These are phyloP conservation scores for Umimayanthus chanpuru DNA, from an alignment of 92 coral and sea anemone genomes.

Conservation along the genomic window DNA sequence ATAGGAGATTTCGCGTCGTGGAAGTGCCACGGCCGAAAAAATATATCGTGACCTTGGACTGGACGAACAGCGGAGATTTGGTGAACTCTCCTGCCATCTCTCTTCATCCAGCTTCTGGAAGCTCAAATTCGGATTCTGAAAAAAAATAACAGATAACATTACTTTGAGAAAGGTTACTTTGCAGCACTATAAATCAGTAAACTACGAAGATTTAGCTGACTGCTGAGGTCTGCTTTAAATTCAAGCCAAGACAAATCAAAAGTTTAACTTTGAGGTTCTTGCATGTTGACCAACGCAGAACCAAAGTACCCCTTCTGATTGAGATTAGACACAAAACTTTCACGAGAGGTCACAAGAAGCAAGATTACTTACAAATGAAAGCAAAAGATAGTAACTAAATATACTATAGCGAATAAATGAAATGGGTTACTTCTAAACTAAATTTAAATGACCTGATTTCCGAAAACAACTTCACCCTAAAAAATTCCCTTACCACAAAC, in stretches of 20 bases:
- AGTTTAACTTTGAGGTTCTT: background rate
- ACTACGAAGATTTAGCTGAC: background rate
- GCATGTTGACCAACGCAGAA: constrained; percentile 13
- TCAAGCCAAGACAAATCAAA: background rate
- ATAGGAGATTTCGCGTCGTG: background rate
- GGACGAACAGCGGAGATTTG: background rate
- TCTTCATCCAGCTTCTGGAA: background rate
- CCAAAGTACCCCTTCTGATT: constrained; percentile 34
- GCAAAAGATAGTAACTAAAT: background rate
- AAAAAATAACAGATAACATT: background rate
- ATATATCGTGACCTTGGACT: background rate
- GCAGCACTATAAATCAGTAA: background rate
- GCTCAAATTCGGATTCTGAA: constrained; percentile 25
- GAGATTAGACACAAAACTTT: constrained; percentile 4
- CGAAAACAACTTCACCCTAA: constrained; percentile 14
- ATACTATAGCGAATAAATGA: background rate
- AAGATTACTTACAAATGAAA: constrained; percentile 1
- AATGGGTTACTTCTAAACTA: background rate
- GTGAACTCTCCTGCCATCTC: background rate
- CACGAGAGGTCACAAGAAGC: background rate
- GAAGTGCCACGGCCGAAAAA: background rate
- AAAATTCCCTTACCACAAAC: constrained; percentile 29
- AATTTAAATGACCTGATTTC: background rate
- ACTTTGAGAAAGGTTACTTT: background rate
- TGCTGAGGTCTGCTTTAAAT: background rate